Conservation (phyloP, 2,113 vertebrate species). For the Pholis gunnellus region DNA sequence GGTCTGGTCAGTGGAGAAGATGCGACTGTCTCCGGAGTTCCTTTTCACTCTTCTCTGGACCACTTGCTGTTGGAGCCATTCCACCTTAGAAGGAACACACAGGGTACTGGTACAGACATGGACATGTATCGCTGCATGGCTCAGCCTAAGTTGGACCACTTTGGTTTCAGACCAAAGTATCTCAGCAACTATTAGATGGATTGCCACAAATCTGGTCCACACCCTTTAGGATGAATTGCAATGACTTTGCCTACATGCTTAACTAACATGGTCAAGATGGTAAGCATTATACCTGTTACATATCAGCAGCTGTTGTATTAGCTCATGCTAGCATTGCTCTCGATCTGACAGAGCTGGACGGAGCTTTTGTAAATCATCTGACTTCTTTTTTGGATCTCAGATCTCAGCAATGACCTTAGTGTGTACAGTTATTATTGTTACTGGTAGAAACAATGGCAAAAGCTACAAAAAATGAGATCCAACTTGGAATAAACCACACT, state of each 20-base stretch:
- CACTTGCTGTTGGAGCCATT: slow-evolving; percentile 96
- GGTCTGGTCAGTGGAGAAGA: slow-evolving; percentile 41
- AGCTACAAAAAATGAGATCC: background rate
- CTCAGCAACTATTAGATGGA: background rate
- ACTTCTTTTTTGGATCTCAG: background rate
- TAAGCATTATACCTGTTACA: background rate
- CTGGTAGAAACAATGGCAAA: background rate
- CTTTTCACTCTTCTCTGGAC: slow-evolving; percentile 90
- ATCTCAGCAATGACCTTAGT: background rate
- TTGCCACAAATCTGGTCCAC: background rate
- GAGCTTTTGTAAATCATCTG: no score
- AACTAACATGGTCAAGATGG: background rate
- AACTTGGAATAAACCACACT: background rate
- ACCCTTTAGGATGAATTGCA: background rate
- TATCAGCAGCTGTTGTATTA: background rate
- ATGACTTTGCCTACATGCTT: background rate
- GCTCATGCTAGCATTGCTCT: background rate
- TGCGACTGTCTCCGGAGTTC: slow-evolving; percentile 81
- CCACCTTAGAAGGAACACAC: slow-evolving; percentile 86
- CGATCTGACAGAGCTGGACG: background rate
- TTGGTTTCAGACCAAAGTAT: background rate
- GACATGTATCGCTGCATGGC: background rate
- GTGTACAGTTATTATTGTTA: background rate
- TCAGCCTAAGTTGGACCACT: background rate
- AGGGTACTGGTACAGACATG: background rate